A percentile compares a stretch with the other conserved stretches of the same genome.
phyloP scores from a whole-genome alignment of 1,140 invertebrate species.

The Lethrus apterus region DNA sequence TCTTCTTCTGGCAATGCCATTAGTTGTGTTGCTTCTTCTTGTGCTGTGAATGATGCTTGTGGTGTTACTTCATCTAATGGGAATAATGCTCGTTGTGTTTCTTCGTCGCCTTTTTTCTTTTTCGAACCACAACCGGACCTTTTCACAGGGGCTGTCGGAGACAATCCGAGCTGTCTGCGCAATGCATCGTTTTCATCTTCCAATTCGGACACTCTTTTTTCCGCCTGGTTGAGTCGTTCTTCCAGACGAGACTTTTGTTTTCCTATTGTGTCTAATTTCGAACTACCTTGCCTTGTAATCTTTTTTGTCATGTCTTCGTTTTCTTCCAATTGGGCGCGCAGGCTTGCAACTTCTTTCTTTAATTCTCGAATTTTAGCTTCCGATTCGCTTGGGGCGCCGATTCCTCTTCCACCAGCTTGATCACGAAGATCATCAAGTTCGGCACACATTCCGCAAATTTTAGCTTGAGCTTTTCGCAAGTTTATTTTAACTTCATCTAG shows the following conservation, averaged over 20 bases:
- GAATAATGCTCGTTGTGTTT: neutral
- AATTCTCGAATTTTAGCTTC: constrained; percentile 1
- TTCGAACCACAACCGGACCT: neutral
- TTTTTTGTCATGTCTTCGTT: neutral
- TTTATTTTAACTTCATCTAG: neutral
- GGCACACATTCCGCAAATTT: too few species aligned
- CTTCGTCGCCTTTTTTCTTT: too few species aligned
- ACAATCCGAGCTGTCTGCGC: neutral
- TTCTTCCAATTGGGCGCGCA: neutral
- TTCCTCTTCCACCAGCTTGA: too few species aligned
- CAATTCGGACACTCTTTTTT: neutral
- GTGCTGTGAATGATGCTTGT: neutral
- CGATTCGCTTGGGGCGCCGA: too few species aligned
- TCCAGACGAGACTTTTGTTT: neutral
- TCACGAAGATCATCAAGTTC: too few species aligned
- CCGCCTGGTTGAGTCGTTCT: neutral
- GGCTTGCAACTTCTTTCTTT: neutral
- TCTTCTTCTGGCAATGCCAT: neutral
- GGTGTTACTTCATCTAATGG: neutral
- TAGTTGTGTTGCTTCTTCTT: too few species aligned
- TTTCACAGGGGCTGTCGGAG: neutral
- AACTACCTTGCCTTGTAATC: neutral
- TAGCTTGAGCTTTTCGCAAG: neutral
- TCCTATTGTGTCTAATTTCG: neutral
- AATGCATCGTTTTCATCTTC: neutral